Evolutionary conservation across 2,113 vertebrate species (phyloP), one percentile per base, ranked within the genome.

Genomic region (Thermophis baileyi): DNA sequence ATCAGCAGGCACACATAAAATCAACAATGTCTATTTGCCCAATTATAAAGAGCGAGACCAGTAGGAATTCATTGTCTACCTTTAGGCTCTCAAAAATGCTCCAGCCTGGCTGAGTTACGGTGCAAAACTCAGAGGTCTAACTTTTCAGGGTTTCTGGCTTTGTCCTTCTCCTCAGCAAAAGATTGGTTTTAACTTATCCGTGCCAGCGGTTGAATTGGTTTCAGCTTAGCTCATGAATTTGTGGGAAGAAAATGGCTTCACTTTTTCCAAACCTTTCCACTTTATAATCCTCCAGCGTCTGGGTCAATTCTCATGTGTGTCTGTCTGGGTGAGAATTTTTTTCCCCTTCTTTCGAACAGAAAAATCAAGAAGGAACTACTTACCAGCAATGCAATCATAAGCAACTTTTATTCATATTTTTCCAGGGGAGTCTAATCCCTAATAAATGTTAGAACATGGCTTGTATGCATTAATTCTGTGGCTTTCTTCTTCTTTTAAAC

Each of bases 201-300:
- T 81, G 18, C 8, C 94, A 88, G 57, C 16, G 44, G 94, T 49
- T 51, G 92, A 91, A 63, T 94, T 63, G 14, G 63, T 91, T 94
- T 94, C 94, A 92, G 63, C 88, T 91, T 53, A 93, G 1, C 88
- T 0, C 89, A 95, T 46, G 35, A 74, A 46, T 87, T 89, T 86
- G 14, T 54, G 47, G 81, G 50, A 94, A 94, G 40, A 91, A 95
- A 94, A 89, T 0, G 50, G 49, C 88, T 94, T 51, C 55, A 60
- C 35, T 94, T 94, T 92, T 96, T 91, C 91, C 35, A 89, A 47
- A 46, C 47, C 93, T 92, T 94, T 87, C 3, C 10, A 57, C 4
- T 86, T 93, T 93, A 51, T 57, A 49, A 89, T 53, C 30, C 87
- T 89, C 30, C 49, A 89, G 27, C 40, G 44, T 57, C 1, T 11